Conservation (phyloP, 2,797 vertebrate genomes). For the Phylloscopus collybita region DNA sequence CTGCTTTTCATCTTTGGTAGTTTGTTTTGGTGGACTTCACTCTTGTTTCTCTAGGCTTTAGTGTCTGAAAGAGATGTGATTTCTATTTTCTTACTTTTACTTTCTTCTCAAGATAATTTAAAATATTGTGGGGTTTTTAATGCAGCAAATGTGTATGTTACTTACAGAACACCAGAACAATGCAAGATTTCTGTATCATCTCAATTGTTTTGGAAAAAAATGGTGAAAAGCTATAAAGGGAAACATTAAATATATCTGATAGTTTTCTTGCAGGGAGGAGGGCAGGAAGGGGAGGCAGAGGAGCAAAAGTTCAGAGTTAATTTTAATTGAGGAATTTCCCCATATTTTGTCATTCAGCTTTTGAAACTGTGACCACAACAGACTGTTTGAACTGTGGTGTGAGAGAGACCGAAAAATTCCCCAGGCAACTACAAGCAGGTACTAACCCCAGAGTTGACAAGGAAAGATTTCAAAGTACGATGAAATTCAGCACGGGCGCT, state of each 20-base stretch:
- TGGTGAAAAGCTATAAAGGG: not conserved
- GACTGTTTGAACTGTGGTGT: slow-evolving; percentile 45
- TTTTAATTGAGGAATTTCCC: slow-evolving; percentile 82
- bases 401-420: slow-evolving; percentile 38
- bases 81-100: not conserved
- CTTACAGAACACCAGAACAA: not conserved
- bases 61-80: not conserved
- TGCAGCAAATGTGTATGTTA: not conserved
- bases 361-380: slow-evolving; percentile 78
- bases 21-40: not conserved
- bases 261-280: slow-evolving; percentile 2
- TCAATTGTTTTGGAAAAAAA: not conserved
- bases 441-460: slow-evolving; percentile 18
- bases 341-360: slow-evolving; percentile 71
- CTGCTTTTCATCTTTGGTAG: not conserved
- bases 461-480: slow-evolving; percentile 21
- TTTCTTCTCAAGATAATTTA: not conserved
- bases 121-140: not conserved
- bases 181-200: not conserved
- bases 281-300: slow-evolving; percentile 32
- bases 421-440: slow-evolving; percentile 36
- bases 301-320: slow-evolving; percentile 72
- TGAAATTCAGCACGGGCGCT: not conserved
- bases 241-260: not conserved
- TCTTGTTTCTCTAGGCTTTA: not conserved